Evolutionary conservation across 2,888 invertebrate species (phyloP).

Genomic region (Nycteola revayana): DNA sequence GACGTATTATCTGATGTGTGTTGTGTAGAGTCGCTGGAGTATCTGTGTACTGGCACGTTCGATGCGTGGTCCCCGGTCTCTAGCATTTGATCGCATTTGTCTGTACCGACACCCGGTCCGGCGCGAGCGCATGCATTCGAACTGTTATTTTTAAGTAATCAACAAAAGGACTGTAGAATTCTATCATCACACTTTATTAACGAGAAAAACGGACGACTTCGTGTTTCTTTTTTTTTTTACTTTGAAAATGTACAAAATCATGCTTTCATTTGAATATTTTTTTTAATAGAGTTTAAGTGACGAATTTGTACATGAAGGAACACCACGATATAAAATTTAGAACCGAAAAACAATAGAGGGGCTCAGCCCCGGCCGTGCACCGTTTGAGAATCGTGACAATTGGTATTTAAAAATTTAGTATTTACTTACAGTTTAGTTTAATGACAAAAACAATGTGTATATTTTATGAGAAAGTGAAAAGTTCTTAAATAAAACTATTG

Average conservation of each 20-base stretch:
- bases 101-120: slow-evolving; percentile 23
- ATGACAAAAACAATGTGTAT: slow-evolving; percentile 82
- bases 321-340: slow-evolving; percentile 46
- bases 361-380: slow-evolving; percentile 44
- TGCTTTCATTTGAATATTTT: slow-evolving; percentile 75
- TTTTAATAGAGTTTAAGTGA: slow-evolving; percentile 76
- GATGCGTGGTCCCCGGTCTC: slow-evolving; percentile 32
- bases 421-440: slow-evolving; percentile 82
- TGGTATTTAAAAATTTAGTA: slow-evolving; percentile 82
- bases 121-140: slow-evolving; percentile 39
- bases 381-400: slow-evolving; percentile 68
- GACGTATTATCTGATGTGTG: slow-evolving; percentile 29
- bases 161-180: slow-evolving; percentile 74
- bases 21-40: slow-evolving; percentile 32
- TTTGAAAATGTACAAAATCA: slow-evolving; percentile 80
- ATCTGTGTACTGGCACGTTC: slow-evolving; percentile 34
- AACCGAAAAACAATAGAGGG: slow-evolving; percentile 54
- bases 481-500: slow-evolving; percentile 83
- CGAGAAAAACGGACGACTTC: slow-evolving; percentile 58
- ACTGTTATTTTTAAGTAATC: slow-evolving; percentile 76
- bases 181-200: slow-evolving; percentile 78
- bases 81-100: slow-evolving; percentile 68
- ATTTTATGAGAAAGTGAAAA: slow-evolving; percentile 82
- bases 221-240: slow-evolving; percentile 61
- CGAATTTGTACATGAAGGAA: slow-evolving; percentile 75